Evolutionary conservation across 1,140 invertebrate species (phyloP).

Genomic region (Drosophila bipectinata): DNA sequence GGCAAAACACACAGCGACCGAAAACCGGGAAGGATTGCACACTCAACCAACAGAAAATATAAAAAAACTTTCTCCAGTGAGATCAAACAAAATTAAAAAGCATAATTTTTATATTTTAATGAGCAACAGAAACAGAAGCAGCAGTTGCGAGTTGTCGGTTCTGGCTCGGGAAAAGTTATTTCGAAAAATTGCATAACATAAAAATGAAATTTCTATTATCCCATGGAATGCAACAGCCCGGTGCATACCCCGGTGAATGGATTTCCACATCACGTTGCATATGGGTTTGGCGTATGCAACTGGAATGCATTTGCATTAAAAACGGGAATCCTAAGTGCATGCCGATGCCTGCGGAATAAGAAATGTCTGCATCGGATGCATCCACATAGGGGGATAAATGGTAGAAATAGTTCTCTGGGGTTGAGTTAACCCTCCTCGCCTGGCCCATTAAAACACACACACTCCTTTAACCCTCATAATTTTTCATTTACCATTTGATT

Average conservation of each 20-base stretch:
- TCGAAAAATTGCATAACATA: slow-evolving; percentile 44
- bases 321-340: slow-evolving; percentile 26
- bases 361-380: slow-evolving; percentile 15
- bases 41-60: slow-evolving; percentile 3
- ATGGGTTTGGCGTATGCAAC: slow-evolving; percentile 14
- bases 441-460: slow-evolving; percentile 8
- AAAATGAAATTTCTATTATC: slow-evolving; percentile 47
- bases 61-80: slow-evolving; percentile 2
- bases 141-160: background rate
- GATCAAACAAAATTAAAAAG: slow-evolving; percentile 40
- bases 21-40: slow-evolving; percentile 13
- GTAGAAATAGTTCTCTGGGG: background rate
- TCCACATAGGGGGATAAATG: slow-evolving; percentile 1
- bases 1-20: slow-evolving; percentile 12
- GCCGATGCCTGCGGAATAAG: slow-evolving; percentile 37
- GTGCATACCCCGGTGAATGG: slow-evolving; percentile 24
- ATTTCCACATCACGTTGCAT: slow-evolving; percentile 48
- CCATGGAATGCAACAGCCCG: slow-evolving; percentile 22
- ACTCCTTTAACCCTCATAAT: slow-evolving; percentile 35
- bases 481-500: slow-evolving; percentile 32
- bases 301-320: slow-evolving; percentile 40
- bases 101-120: slow-evolving; percentile 78
- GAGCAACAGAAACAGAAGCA: slow-evolving; percentile 41
- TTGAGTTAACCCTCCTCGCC: background rate
- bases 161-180: slow-evolving; percentile 25